phyloP scores from a whole-genome alignment of 1,140 invertebrate species.

The Heliconius nattereri region DNA sequence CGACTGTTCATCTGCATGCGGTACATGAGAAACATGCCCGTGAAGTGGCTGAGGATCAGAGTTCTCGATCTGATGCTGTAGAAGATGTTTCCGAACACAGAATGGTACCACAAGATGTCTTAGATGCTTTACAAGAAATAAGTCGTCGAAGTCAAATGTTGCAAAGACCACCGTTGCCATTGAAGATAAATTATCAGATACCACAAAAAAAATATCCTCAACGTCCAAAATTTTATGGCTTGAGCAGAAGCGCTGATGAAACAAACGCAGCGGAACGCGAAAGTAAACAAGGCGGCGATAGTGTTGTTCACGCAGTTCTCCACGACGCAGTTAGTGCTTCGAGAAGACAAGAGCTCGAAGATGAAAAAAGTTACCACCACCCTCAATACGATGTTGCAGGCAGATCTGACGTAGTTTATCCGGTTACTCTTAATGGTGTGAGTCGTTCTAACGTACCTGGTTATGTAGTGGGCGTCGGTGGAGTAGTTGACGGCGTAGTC shows the following conservation, averaged over 20 bases:
- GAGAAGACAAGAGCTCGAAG: not conserved
- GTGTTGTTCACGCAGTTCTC: not conserved
- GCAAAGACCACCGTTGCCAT: not conserved
- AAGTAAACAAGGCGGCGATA: not conserved
- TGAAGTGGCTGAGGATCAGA: not conserved
- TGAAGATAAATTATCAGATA: not conserved
- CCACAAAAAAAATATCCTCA: not conserved
- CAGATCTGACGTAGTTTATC: not conserved
- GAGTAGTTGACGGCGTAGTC: not conserved
- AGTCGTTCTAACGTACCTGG: not conserved
- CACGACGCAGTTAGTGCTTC: not conserved
- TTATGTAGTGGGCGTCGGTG: not conserved
- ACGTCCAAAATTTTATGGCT: not conserved
- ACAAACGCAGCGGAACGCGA: not conserved
- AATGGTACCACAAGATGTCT: not conserved
- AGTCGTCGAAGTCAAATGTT: not conserved
- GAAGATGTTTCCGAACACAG: not conserved
- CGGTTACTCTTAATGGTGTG: not conserved
- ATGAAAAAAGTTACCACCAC: not conserved
- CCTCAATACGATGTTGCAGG: not conserved
- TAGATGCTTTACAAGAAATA: not conserved
- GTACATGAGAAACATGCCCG: not conserved
- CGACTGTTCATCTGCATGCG: not conserved
- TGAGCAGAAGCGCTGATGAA: not conserved
- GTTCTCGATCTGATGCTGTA: not conserved